These are phyloP conservation scores for Cydia strobilella DNA, from an alignment of 1,140 invertebrate species.

Conservation along the genomic window DNA sequence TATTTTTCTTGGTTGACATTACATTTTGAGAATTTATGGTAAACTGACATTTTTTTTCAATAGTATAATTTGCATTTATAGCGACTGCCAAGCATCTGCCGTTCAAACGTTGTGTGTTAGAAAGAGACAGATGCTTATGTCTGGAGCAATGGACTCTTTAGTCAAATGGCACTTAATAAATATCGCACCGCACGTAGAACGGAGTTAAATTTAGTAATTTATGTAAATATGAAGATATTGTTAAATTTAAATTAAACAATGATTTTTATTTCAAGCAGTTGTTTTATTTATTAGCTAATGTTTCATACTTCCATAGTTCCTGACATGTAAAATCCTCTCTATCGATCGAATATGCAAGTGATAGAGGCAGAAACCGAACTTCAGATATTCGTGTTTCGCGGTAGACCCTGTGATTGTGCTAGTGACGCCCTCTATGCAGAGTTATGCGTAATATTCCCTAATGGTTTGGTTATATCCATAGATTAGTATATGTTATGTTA, in stretches of 20 bases:
- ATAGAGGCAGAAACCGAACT: no score
- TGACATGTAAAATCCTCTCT: no score
- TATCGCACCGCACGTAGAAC: constrained; percentile 34
- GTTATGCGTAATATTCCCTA: no score
- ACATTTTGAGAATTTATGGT: neutral
- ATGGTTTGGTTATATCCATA: no score
- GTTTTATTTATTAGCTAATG: neutral
- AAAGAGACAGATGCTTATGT: constrained; percentile 12
- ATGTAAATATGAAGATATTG: constrained; percentile 64
- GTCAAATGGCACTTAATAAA: constrained; percentile 37
- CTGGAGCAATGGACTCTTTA: neutral
- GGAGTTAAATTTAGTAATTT: constrained; percentile 55
- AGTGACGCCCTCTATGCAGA: no score
- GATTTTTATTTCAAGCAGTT: constrained; percentile 51
- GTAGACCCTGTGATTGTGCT: no score
- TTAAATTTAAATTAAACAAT: constrained; percentile 66
- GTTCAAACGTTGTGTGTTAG: neutral
- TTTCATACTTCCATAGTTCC: no score
- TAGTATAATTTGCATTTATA: constrained; percentile 11
- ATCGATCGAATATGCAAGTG: no score
- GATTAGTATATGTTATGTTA: no score
- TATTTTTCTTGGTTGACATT: no score
- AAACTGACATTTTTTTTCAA: neutral
- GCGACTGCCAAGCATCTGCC: neutral
- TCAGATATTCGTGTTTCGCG: no score